Percentiles rank a stretch among this genome's conserved stretches.
phyloP scores from a whole-genome alignment of 2,888 invertebrate genomes.

The Acronicta aceris region DNA sequence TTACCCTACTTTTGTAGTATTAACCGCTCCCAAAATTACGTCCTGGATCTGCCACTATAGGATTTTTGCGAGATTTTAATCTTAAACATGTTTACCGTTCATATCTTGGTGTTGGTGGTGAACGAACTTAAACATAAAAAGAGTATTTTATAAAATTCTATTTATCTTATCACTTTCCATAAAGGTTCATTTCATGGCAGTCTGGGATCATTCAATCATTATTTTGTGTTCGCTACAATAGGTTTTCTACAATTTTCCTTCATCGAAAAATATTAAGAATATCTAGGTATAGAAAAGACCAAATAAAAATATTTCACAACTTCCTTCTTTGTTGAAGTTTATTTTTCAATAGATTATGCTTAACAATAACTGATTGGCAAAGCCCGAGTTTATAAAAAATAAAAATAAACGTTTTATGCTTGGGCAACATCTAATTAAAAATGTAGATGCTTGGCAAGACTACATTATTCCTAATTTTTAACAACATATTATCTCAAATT shows the following conservation, averaged over 20 bases:
- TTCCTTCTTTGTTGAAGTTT: constrained; percentile 23
- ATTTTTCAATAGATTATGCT: constrained; percentile 31
- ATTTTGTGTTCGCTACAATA: not conserved
- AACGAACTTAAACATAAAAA: too few species aligned
- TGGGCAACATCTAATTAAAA: constrained; percentile 19
- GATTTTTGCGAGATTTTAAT: too few species aligned
- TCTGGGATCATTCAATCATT: not conserved
- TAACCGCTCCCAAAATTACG: too few species aligned
- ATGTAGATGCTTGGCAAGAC: constrained; percentile 74
- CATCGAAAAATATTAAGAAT: constrained; percentile 21
- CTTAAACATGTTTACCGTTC: too few species aligned
- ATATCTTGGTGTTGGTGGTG: too few species aligned
- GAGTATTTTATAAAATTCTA: not conserved
- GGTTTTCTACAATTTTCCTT: constrained; percentile 35
- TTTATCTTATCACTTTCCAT: constrained; percentile 2
- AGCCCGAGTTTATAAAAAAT: constrained; percentile 27
- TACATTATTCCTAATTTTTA: constrained; percentile 66
- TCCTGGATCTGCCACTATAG: too few species aligned
- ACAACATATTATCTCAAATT: constrained; percentile 34
- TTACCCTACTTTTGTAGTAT: too few species aligned
- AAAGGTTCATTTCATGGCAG: not conserved
- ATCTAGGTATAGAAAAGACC: not conserved
- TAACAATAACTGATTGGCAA: constrained; percentile 40
- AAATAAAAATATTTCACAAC: not conserved
- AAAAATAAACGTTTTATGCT: constrained; percentile 21